Conservation (phyloP, 2,888 invertebrate genomes). For the Pogonocherus hispidulus region DNA sequence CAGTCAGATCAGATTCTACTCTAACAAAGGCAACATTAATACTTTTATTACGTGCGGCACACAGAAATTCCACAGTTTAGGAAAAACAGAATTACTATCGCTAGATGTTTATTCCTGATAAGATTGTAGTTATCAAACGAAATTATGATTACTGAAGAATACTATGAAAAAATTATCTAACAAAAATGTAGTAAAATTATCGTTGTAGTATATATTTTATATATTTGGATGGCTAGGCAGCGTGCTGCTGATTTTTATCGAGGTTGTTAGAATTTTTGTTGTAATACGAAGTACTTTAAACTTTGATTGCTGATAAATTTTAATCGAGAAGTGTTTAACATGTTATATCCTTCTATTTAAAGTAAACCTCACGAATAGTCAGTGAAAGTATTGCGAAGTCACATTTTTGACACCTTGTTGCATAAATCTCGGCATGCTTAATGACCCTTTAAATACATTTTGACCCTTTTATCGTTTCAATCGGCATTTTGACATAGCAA, state of each 20-base stretch:
- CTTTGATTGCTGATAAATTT: neutral
- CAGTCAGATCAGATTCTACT: constrained; percentile 9
- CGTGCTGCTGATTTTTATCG: constrained; percentile 9
- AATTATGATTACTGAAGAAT: constrained; percentile 7
- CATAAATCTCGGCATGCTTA: neutral
- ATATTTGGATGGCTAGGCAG: neutral
- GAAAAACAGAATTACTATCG: constrained; percentile 7
- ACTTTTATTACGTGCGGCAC: constrained; percentile 17
- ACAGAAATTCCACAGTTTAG: neutral
- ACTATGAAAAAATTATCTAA: constrained; percentile 15
- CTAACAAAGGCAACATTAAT: constrained; percentile 17
- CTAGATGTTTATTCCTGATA: constrained; percentile 11
- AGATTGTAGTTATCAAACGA: constrained; percentile 14
- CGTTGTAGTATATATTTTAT: neutral
- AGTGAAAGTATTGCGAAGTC: neutral
- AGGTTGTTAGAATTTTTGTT: neutral
- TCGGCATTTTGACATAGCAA: neutral
- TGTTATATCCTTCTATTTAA: neutral
- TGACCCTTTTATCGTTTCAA: neutral
- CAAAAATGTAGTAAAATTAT: constrained; percentile 15
- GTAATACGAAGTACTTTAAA: neutral
- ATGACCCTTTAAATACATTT: constrained; percentile 9
- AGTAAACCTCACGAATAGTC: neutral
- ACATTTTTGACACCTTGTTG: constrained; percentile 1
- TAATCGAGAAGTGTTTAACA: neutral